phyloP scores from a whole-genome alignment of 2,113 vertebrate species.

The Phalacrocorax carbo region DNA sequence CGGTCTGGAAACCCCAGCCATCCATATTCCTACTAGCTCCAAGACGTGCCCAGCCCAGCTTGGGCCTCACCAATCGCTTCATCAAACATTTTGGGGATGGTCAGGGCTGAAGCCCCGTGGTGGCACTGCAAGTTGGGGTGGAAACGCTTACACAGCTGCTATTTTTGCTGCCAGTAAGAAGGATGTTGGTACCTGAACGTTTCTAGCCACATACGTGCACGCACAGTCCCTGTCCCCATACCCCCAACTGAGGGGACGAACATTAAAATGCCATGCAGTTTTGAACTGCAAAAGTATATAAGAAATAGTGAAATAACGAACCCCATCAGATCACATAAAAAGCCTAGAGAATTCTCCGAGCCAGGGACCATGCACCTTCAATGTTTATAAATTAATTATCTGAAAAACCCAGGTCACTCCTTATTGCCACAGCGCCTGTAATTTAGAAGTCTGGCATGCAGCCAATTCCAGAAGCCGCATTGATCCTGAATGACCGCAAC shows the following conservation, averaged over 20 bases:
- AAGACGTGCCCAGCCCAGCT: not conserved
- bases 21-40: rapidly evolving
- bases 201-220: not conserved
- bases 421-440: slow-evolving; percentile 75
- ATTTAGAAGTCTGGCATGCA: slow-evolving; percentile 78
- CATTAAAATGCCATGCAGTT: rapidly evolving
- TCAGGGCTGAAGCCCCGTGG: not conserved
- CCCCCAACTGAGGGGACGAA: not conserved
- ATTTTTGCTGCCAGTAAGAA: not conserved
- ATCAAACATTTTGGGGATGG: not conserved
- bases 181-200: rapidly evolving
- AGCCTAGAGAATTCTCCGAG: not conserved
- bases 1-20: not conserved
- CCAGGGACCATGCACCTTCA: not conserved
- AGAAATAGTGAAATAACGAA: not conserved
- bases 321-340: not conserved
- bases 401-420: slow-evolving; percentile 57
- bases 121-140: not conserved
- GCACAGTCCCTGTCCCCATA: not conserved
- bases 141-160: not conserved
- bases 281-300: rapidly evolving
- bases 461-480: slow-evolving; percentile 78
- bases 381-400: slow-evolving; percentile 68
- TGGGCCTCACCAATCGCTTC: not conserved
- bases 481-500: slow-evolving; percentile 73